Percentiles rank a stretch among this genome's conserved stretches.
Conservation (phyloP, 2,888 invertebrate genomes). For the Raillietiella orientalis region DNA sequence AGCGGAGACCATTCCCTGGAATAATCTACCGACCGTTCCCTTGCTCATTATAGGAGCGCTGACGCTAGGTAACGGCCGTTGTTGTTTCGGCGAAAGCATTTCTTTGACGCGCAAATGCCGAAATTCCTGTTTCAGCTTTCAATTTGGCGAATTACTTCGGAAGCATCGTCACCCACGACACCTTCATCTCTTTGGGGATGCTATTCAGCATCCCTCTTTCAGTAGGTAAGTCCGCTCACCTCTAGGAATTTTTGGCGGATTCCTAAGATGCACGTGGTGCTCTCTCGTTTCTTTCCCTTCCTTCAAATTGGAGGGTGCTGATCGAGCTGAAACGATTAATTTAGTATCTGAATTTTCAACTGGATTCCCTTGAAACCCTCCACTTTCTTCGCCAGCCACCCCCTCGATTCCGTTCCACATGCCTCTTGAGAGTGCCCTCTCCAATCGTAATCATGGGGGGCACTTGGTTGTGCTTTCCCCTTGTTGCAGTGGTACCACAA, state of each 20-base stretch:
- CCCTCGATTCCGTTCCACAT: too few species aligned
- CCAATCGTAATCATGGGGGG: too few species aligned
- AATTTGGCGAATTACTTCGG: conserved; percentile 81
- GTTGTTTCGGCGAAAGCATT: background rate
- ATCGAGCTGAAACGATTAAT: too few species aligned
- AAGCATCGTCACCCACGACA: conserved; percentile 64
- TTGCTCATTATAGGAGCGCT: conserved; percentile 35
- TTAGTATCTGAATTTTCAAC: too few species aligned
- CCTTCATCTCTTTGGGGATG: conserved; percentile 73
- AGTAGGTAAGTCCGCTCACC: conserved; percentile 30
- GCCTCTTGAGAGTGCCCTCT: too few species aligned
- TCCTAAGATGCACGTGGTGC: too few species aligned
- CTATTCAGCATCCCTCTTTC: conserved; percentile 80
- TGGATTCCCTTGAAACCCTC: too few species aligned
- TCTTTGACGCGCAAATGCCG: conserved; percentile 5
- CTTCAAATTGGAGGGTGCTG: too few species aligned
- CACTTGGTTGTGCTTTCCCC: too few species aligned
- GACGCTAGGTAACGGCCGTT: conserved; percentile 25
- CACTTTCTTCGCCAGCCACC: too few species aligned
- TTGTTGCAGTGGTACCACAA: too few species aligned
- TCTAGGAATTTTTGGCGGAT: background rate
- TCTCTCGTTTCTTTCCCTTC: too few species aligned
- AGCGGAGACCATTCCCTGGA: conserved; percentile 47
- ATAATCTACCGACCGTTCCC: conserved; percentile 56
- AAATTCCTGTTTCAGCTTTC: conserved; percentile 28